A percentile compares a stretch with the other conserved stretches of the same genome.
These are phyloP conservation scores for Trialeurodes vaporariorum DNA, from an alignment of 1,140 invertebrate species.

Conservation along the genomic window DNA sequence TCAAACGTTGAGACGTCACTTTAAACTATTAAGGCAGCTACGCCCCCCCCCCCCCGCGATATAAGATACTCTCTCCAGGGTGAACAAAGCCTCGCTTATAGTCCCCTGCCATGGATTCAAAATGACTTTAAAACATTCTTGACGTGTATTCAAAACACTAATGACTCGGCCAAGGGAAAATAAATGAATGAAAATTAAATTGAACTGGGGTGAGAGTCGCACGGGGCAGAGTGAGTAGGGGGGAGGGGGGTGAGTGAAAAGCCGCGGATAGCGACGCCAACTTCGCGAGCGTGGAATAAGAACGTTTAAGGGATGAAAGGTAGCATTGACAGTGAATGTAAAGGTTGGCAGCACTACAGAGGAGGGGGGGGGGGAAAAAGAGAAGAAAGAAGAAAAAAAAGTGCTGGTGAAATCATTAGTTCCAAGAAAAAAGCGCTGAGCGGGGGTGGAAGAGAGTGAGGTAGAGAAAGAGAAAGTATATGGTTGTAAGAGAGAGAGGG, in stretches of 20 bases:
- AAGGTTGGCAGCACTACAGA: not conserved
- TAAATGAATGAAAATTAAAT: not conserved
- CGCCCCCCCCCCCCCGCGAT: not conserved
- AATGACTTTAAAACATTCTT: not conserved
- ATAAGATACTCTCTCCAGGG: not conserved
- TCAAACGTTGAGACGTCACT: not conserved
- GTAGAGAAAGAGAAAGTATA: not conserved
- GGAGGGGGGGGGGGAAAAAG: not conserved
- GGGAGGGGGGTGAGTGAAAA: not conserved
- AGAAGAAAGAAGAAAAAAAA: not conserved
- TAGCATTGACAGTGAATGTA: not conserved
- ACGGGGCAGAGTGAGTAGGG: not conserved
- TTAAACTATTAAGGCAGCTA: not conserved
- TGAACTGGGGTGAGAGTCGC: not conserved
- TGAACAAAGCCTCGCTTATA: not conserved
- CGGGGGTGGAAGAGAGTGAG: too few species aligned
- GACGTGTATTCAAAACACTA: not conserved
- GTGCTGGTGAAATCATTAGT: not conserved
- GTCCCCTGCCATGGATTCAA: not conserved
- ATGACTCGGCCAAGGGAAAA: not conserved
- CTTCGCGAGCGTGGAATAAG: not conserved
- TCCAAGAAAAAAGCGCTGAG: not conserved
- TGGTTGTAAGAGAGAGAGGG: too few species aligned
- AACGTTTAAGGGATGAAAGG: not conserved
- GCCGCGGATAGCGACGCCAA: not conserved